These are phyloP conservation scores for Molothrus ater DNA, from an alignment of 2,797 vertebrate genomes.

Conservation along the genomic window DNA sequence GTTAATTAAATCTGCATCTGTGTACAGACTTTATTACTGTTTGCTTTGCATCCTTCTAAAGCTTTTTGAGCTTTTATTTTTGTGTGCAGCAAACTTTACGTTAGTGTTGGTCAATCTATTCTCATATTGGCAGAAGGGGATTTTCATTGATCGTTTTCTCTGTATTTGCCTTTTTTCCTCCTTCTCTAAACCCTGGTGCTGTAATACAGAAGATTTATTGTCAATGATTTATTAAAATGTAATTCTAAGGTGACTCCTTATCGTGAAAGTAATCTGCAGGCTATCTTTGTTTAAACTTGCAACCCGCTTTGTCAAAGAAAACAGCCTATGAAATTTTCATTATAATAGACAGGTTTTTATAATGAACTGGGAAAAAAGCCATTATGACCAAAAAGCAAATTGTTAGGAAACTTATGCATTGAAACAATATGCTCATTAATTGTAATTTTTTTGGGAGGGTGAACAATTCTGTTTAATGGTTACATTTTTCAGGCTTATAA, in stretches of 20 bases:
- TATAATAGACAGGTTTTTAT: slow-evolving; percentile 80
- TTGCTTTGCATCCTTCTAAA: slow-evolving; percentile 70
- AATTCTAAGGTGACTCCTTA: slow-evolving; percentile 81
- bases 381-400: slow-evolving; percentile 78
- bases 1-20: slow-evolving; percentile 74
- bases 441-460: slow-evolving; percentile 71
- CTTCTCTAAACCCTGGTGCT: slow-evolving; percentile 69
- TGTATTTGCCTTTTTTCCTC: slow-evolving; percentile 75
- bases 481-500: slow-evolving; percentile 78
- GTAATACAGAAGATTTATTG: slow-evolving; percentile 82
- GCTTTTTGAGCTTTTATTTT: slow-evolving; percentile 59
- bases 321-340: slow-evolving; percentile 81
- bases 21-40: slow-evolving; percentile 69
- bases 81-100: slow-evolving; percentile 68
- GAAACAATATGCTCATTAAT: slow-evolving; percentile 81
- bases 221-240: slow-evolving; percentile 84
- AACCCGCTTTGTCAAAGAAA: slow-evolving; percentile 80
- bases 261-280: slow-evolving; percentile 79
- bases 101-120: slow-evolving; percentile 72
- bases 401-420: slow-evolving; percentile 74
- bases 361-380: slow-evolving; percentile 78
- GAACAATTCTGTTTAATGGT: slow-evolving; percentile 79
- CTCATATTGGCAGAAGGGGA: slow-evolving; percentile 77
- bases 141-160: slow-evolving; percentile 80
- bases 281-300: slow-evolving; percentile 82